Evolutionary conservation across 2,797 vertebrate species (phyloP).

Genomic region (Crenichthys baileyi): DNA sequence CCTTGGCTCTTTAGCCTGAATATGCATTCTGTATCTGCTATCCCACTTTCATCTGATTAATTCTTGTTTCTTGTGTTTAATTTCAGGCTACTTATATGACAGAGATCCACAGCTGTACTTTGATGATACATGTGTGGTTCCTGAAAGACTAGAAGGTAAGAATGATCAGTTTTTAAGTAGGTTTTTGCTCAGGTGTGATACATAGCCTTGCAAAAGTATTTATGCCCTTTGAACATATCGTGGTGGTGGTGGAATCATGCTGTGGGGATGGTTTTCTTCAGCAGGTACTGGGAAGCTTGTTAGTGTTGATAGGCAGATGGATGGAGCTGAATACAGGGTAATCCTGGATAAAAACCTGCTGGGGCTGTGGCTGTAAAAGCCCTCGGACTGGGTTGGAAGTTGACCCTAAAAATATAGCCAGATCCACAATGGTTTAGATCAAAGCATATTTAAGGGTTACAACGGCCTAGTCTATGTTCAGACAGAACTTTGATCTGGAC

Average conservation of each 20-base stretch:
- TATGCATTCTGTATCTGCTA: not conserved
- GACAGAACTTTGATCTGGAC: not conserved
- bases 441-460: not conserved
- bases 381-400: no score
- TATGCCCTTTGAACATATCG: not conserved
- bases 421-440: not conserved
- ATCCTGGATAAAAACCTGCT: no score
- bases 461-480: not conserved
- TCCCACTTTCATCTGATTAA: not conserved
- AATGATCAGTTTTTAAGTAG: not conserved
- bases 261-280: not conserved
- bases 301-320: no score
- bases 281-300: no score
- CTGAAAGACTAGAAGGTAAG: conserved; percentile 92
- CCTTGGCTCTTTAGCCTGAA: not conserved
- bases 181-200: not conserved
- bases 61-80: not conserved
- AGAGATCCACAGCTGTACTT: conserved; percentile 92
- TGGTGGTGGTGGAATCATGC: not conserved
- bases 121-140: conserved; percentile 94
- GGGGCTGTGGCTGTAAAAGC: no score
- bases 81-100: conserved; percentile 89
- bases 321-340: no score
- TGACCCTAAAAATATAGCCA: no score
- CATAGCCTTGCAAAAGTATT: not conserved